Conservation (phyloP, 2,888 invertebrate genomes). For the Drosophila quasianomalipes region DNA sequence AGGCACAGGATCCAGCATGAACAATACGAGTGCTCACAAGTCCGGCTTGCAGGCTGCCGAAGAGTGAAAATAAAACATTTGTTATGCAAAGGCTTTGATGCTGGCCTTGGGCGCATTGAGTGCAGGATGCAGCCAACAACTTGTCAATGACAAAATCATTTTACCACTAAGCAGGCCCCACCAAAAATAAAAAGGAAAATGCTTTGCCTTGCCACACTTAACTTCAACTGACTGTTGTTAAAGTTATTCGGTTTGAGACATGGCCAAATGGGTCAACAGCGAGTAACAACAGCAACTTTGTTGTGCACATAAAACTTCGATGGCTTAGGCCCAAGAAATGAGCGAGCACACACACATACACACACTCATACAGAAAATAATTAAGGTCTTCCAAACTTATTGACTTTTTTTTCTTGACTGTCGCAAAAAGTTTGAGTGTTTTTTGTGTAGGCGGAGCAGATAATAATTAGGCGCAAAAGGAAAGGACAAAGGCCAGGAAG, state of each 20-base stretch:
- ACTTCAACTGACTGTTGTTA: constrained; percentile 41
- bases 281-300: constrained; percentile 41
- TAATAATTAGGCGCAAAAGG: constrained; percentile 69
- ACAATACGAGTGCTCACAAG: constrained; percentile 57
- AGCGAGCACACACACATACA: constrained; percentile 34
- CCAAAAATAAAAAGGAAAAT: constrained; percentile 13
- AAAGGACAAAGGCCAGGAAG: constrained; percentile 65
- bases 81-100: constrained; percentile 79
- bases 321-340: constrained; percentile 26
- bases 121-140: constrained; percentile 51
- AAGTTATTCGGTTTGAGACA: constrained; percentile 46
- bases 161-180: constrained; percentile 39
- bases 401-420: constrained; percentile 50
- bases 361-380: constrained; percentile 54
- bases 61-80: constrained; percentile 74
- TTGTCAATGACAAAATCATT: constrained; percentile 59
- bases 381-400: constrained; percentile 75
- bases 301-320: constrained; percentile 51
- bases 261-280: constrained; percentile 73
- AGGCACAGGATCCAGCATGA: constrained; percentile 39
- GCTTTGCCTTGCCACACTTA: constrained; percentile 22
- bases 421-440: constrained; percentile 38
- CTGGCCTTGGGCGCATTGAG: constrained; percentile 66
- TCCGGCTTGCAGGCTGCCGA: constrained; percentile 42
- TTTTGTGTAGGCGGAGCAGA: constrained; percentile 48